A percentile compares a stretch with the other conserved stretches of the same genome.
phyloP scores from a whole-genome alignment of 2,888 invertebrate species.

The Zeuzera pyrina region DNA sequence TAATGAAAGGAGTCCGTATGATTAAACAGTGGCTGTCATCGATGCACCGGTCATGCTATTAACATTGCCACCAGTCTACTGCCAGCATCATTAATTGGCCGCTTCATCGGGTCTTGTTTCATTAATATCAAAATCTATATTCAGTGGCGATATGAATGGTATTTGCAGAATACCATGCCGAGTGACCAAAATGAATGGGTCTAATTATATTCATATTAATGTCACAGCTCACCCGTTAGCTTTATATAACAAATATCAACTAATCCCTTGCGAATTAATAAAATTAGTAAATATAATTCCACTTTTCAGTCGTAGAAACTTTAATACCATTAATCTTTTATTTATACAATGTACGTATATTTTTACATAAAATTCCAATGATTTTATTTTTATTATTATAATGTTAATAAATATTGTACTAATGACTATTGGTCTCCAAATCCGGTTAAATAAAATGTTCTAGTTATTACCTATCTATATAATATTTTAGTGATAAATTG shows the following conservation, averaged over 20 bases:
- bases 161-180: conserved; percentile 12
- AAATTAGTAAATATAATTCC: conserved; percentile 34
- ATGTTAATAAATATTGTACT: background rate
- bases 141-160: conserved; percentile 26
- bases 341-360: conserved; percentile 16
- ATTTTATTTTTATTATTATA: background rate
- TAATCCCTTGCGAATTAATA: conserved; percentile 21
- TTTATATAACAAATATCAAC: conserved; percentile 9
- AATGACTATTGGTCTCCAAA: background rate
- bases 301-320: conserved; percentile 23
- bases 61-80: conserved; percentile 26
- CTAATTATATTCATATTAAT: conserved; percentile 27
- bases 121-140: conserved; percentile 31
- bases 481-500: background rate
- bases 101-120: conserved; percentile 57
- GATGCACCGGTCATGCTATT: conserved; percentile 29
- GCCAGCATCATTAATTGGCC: conserved; percentile 60
- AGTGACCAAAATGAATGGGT: conserved; percentile 25
- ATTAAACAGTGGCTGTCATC: conserved; percentile 59
- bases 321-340: conserved; percentile 19
- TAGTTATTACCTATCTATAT: background rate
- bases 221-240: conserved; percentile 18
- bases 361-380: conserved; percentile 15
- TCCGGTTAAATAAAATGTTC: too few relatives aligned
- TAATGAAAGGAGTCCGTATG: conserved; percentile 55